These are phyloP conservation scores for Uropsilus gracilis DNA, from an alignment of 2,113 vertebrate species.

Conservation along the genomic window DNA sequence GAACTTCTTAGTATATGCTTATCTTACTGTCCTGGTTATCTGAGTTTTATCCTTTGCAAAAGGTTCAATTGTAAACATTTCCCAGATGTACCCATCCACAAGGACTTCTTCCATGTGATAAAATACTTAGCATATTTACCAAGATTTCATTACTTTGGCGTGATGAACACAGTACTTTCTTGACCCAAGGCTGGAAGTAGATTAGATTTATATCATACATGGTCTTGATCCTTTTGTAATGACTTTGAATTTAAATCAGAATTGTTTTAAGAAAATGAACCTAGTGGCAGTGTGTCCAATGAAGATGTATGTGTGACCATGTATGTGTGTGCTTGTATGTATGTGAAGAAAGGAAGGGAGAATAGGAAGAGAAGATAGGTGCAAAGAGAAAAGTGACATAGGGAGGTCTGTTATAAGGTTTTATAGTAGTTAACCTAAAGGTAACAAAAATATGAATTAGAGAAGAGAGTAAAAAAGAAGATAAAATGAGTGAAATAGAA, in stretches of 20 bases:
- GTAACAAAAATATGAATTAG: not conserved
- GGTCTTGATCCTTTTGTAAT: not conserved
- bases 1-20: not conserved
- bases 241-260: not conserved
- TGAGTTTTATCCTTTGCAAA: not conserved
- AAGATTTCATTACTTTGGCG: not conserved
- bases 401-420: not conserved
- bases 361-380: not conserved
- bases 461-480: not conserved
- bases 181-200: not conserved
- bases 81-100: not conserved
- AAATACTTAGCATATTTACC: not conserved
- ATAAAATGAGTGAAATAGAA: not conserved
- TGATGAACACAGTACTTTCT: too few relatives aligned
- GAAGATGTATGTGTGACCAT: not conserved
- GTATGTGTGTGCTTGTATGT: too few relatives aligned
- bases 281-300: not conserved
- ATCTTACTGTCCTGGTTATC: not conserved
- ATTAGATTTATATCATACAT: not conserved
- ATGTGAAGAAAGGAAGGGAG: not conserved
- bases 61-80: not conserved
- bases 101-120: not conserved
- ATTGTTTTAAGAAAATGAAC: not conserved
- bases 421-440: not conserved
- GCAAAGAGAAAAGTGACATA: not conserved